phyloP scores from a whole-genome alignment of 2,888 invertebrate genomes.

The Seladonia tumulorum region DNA sequence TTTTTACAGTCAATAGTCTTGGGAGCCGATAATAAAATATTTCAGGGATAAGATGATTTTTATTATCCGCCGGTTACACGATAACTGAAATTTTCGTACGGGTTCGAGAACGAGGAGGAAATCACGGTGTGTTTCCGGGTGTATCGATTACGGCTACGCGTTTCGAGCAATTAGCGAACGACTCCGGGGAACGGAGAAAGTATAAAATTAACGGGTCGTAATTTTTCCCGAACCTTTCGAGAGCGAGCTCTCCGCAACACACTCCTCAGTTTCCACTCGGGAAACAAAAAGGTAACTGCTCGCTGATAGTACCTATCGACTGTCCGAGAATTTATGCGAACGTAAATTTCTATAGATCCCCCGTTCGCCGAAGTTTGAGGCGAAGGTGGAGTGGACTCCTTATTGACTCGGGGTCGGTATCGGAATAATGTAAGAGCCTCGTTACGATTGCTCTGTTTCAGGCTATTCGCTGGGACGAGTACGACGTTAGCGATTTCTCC shows the following conservation, averaged over 20 bases:
- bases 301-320: background rate
- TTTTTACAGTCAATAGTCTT: background rate
- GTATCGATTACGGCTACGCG: background rate
- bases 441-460: background rate
- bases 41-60: background rate
- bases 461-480: background rate
- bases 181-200: background rate
- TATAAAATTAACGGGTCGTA: background rate
- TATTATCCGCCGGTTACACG: background rate
- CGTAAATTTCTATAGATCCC: background rate
- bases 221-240: background rate
- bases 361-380: background rate
- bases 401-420: background rate
- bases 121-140: background rate
- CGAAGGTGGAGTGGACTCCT: background rate
- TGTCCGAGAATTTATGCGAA: slow-evolving; percentile 8
- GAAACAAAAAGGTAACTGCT: background rate
- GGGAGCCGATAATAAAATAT: background rate
- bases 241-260: background rate
- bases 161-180: slow-evolving; percentile 3
- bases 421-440: slow-evolving; percentile 6
- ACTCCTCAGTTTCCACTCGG: background rate
- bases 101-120: background rate
- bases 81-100: background rate
- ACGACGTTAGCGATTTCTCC: background rate